Conservation (phyloP, 2,888 invertebrate species). For the Graphium colonna region DNA sequence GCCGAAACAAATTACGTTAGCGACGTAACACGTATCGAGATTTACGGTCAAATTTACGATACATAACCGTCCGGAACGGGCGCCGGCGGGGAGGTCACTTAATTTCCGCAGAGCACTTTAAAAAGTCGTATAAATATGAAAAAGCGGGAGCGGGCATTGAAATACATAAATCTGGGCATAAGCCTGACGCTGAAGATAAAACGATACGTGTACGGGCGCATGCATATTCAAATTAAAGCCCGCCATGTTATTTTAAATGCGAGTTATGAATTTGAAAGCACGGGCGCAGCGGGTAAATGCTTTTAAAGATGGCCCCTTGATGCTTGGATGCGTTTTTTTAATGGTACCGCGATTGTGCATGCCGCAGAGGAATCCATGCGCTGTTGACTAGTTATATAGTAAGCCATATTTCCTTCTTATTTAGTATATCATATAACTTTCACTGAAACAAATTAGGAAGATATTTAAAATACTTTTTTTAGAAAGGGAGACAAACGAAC, state of each 20-base stretch:
- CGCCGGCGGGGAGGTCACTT: constrained; percentile 8
- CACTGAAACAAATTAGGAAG: too few species aligned
- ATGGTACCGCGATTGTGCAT: too few species aligned
- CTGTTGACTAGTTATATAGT: too few species aligned
- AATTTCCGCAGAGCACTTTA: constrained; percentile 23
- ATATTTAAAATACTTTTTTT: too few species aligned
- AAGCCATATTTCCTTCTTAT: too few species aligned
- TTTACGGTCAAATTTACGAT: constrained; percentile 9
- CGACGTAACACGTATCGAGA: constrained; percentile 13
- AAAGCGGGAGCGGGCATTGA: constrained; percentile 26
- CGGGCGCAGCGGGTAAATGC: constrained; percentile 7
- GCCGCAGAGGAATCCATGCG: not conserved
- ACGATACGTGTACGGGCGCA: constrained; percentile 29
- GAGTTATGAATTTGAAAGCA: constrained; percentile 22
- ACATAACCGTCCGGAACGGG: constrained; percentile 3
- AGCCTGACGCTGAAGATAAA: constrained; percentile 30
- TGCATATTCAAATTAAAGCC: constrained; percentile 29
- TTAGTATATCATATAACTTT: too few species aligned
- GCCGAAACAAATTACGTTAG: not conserved
- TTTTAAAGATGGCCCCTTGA: constrained; percentile 8
- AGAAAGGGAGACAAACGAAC: too few species aligned
- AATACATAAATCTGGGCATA: constrained; percentile 34
- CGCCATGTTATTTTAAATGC: constrained; percentile 23
- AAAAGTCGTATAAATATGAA: constrained; percentile 27
- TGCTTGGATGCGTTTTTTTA: not conserved